A percentile compares a stretch with the other conserved stretches of the same genome.
phyloP scores from a whole-genome alignment of 2,888 invertebrate genomes.

The Dasysyrphus tricinctus region DNA sequence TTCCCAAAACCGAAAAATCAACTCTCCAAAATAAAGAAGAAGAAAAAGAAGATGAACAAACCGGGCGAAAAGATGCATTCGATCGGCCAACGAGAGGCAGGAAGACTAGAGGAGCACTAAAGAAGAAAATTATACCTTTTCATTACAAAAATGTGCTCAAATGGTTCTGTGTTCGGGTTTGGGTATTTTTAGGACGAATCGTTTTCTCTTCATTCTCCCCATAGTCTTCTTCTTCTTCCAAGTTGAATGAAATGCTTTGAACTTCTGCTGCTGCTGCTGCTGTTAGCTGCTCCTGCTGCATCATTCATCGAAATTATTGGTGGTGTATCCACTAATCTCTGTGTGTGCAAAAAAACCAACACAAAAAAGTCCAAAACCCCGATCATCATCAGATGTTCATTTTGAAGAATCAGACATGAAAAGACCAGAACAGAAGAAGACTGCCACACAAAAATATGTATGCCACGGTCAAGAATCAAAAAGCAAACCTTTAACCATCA shows the following conservation, averaged over 20 bases:
- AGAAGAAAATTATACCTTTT: constrained; percentile 74
- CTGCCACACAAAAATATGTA: constrained; percentile 68
- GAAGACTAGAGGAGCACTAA: constrained; percentile 22
- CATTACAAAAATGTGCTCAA: constrained; percentile 65
- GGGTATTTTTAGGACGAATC: constrained; percentile 66
- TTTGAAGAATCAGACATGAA: constrained; percentile 62
- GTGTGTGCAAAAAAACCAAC: constrained; percentile 20
- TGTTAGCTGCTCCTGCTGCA: constrained; percentile 50
- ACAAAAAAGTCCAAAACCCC: constrained; percentile 16
- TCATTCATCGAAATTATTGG: constrained; percentile 74
- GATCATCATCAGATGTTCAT: constrained; percentile 68
- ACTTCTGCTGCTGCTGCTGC: constrained; percentile 60
- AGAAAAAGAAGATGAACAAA: constrained; percentile 44
- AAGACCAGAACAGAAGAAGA: constrained; percentile 38
- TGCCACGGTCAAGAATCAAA: constrained; percentile 74
- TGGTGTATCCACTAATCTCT: constrained; percentile 55
- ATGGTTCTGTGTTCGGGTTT: constrained; percentile 39
- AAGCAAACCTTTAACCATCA: constrained; percentile 57
- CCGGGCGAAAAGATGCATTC: constrained; percentile 39
- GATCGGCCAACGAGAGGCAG: constrained; percentile 36
- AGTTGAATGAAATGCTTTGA: constrained; percentile 74
- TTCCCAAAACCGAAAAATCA: constrained; percentile 54
- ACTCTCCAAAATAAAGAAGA: constrained; percentile 28
- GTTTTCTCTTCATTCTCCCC: constrained; percentile 20
- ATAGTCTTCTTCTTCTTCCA: constrained; percentile 20